Evolutionary conservation across 92 coral and sea anemone genomes (phyloP), one percentile per base, ranked within the genome.

Genomic region (Scolanthus callimorphus): DNA sequence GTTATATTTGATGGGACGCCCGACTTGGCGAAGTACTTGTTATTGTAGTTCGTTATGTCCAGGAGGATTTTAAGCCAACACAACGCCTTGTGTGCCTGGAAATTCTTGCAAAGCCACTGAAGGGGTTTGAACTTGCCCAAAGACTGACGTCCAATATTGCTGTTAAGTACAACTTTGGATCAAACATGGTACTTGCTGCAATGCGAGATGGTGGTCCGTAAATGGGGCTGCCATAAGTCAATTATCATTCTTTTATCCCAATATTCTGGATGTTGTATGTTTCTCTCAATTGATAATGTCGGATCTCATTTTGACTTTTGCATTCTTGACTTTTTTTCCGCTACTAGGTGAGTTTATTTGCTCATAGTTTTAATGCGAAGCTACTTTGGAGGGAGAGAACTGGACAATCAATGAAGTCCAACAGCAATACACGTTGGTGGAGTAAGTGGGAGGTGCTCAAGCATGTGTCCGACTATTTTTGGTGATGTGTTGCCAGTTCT

Each of bases 191-290:
- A 51, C 46, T 76, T 20, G 51, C 82, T 66, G 82, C 87, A 62
- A 81, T 72, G 90, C 60, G 67, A 72, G 90, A 84, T 61, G 77
- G 85, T 63, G 85, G 46, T 29, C 78, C 37, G 85, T 72, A 29
- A 78, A 78, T 72, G 81, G 62, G 79, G 50, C 59, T 80, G 72
- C 67, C 59, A 17, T 75, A 82, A 71, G 72, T 20, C 79, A 82
- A 71, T 66, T 75, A 25, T 20, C 28, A 49, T 77, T 70, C 38
- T 78, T 48, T 48, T 79, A 64, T 37, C 75, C 71, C 58, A 37
- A 77, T 29, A 45, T 77, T 25, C 31, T 59, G 26, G 63, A 49
- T 62, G 73, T 78, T 30, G 48, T 39, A 15, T 78, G 85, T 71
- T 78, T 63, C 79, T 70, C 73, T 70, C 68, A 20, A 78, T 71